phyloP scores from a whole-genome alignment of 2,888 invertebrate species.

The Endotricha flammealis region DNA sequence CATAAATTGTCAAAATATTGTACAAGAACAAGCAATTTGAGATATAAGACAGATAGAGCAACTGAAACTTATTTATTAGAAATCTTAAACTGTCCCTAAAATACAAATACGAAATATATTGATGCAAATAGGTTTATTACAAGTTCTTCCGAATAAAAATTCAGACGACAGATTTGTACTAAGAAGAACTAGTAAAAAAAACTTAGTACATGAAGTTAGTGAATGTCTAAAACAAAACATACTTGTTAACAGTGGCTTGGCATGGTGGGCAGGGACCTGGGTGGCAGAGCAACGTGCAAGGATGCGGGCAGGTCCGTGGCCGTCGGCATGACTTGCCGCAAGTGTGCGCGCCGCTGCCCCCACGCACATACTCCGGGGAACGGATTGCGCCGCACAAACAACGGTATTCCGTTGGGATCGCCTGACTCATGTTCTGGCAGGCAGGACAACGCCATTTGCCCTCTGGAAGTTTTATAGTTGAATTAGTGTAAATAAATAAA shows the following conservation, averaged over 20 bases:
- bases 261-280: slow-evolving; percentile 97
- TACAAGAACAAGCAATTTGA: too few relatives aligned
- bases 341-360: slow-evolving; percentile 87
- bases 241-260: slow-evolving; percentile 83
- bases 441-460: slow-evolving; percentile 97
- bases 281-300: slow-evolving; percentile 91
- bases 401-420: slow-evolving; percentile 87
- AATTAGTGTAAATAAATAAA: too few relatives aligned
- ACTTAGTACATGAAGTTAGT: background rate
- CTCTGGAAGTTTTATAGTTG: slow-evolving; percentile 48
- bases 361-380: slow-evolving; percentile 86
- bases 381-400: slow-evolving; percentile 93
- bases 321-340: slow-evolving; percentile 93
- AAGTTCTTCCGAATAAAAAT: too few relatives aligned
- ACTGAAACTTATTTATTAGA: too few relatives aligned
- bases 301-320: slow-evolving; percentile 76
- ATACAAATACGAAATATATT: too few relatives aligned
- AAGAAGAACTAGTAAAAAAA: too few relatives aligned
- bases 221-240: background rate
- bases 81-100: too few relatives aligned
- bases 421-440: slow-evolving; percentile 89
- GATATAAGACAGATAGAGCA: too few relatives aligned
- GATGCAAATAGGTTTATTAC: too few relatives aligned
- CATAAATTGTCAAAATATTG: too few relatives aligned
- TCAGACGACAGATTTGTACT: too few relatives aligned